These are phyloP conservation scores for Leucoma salicis DNA, from an alignment of 2,888 invertebrate genomes.

Conservation along the genomic window DNA sequence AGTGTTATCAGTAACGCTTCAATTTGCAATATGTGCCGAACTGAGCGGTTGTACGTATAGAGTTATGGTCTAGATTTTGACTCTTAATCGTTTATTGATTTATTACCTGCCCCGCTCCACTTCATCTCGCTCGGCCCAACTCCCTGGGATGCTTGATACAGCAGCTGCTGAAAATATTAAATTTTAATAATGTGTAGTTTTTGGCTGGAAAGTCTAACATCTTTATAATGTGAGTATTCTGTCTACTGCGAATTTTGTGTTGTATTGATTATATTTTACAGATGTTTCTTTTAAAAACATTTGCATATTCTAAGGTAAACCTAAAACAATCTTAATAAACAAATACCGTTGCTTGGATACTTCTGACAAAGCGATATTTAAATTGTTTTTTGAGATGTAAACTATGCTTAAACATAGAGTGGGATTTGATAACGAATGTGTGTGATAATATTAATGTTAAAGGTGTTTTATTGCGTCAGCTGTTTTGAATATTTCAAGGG, in stretches of 20 bases:
- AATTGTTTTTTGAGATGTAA: neutral
- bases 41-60: neutral
- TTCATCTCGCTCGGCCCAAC: neutral
- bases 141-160: constrained; percentile 1
- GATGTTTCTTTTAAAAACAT: too few relatives aligned
- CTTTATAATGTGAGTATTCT: neutral
- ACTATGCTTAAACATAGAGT: neutral
- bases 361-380: neutral
- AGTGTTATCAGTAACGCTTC: neutral
- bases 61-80: constrained; percentile 2
- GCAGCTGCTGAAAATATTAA: constrained; percentile 1
- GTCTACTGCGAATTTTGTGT: neutral
- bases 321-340: neutral
- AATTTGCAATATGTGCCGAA: neutral
- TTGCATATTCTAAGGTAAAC: too few relatives aligned
- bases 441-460: neutral
- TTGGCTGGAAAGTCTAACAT: neutral
- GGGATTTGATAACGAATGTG: neutral
- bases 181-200: neutral
- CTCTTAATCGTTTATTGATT: constrained; percentile 5
- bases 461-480: neutral
- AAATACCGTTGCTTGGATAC: neutral
- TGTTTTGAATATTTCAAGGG: neutral
- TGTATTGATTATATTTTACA: too few relatives aligned
- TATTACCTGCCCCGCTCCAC: constrained; percentile 1